Base-by-base conservation (phyloP, 2,888 invertebrate species). In the Crepidodera aurea region DNA sequence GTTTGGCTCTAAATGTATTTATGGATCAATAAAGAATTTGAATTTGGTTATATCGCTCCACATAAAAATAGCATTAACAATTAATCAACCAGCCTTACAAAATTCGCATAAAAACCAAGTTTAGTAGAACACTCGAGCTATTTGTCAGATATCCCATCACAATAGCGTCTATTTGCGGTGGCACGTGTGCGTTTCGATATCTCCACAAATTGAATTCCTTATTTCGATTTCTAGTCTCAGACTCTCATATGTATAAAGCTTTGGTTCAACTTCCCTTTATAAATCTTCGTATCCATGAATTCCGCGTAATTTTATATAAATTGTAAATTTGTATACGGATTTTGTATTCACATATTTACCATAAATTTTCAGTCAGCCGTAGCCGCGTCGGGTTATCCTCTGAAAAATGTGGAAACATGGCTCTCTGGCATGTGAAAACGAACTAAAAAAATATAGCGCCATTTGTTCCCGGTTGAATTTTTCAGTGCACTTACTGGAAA, bases 301-400 rank as follows among this genome's bases (percentile, higher is more conserved):
- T 18, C 5, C 39, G 18, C 19, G 48, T 48, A 25, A 39, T 29
- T 58, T 55, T 29, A 50, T 48, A 60, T 60, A 60, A 55, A 60
- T 60, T 55, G 55, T 39, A 39, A 60, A 60, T 55, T 55, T 60
- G 50, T 55, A 55, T 40, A 60, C 55, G 50, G 48, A 60, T 60
- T 60, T 34, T 34, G 55, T 40, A 50, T 55, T 55, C 60, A 50
- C 34, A 50, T 60, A 53, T 60, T 60, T 42, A 19, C 60, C 42
- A 60, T 60, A 60, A 60, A 60, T 60, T 42, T 19, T 39, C 48
- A 55, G 27, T 42, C 32, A 12, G 39, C 37, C 15, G 37, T 37
- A 15, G 12, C 12, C 2, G 4, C 10, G 12, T 2, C 37, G 13
- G 37, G 32, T 58, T 48, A 34, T 51, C 34, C 59, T 37, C 10